Conservation (phyloP, 2,888 invertebrate species). For the Ceratothoa steindachneri region DNA sequence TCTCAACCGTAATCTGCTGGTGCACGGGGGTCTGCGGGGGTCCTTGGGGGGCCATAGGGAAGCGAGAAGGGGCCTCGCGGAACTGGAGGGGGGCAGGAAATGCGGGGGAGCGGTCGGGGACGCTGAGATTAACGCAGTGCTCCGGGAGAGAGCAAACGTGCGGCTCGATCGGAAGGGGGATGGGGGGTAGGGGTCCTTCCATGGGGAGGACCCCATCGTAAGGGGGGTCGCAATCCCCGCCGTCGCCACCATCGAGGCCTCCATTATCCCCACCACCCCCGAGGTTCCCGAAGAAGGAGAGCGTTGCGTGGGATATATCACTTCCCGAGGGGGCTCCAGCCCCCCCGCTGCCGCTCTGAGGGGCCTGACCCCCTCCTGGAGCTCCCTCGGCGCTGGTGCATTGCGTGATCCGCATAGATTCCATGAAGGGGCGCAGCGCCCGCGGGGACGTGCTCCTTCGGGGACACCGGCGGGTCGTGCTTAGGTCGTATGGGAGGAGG, state of each 20-base stretch:
- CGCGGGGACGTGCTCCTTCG: conserved; percentile 31
- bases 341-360: conserved; percentile 24
- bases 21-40: conserved; percentile 6
- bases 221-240: conserved; percentile 31
- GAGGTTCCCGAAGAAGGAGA: conserved; percentile 32
- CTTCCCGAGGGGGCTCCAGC: conserved; percentile 6
- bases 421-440: conserved; percentile 32
- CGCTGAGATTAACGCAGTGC: conserved; percentile 32
- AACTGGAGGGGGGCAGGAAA: conserved; percentile 34
- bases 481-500: conserved; percentile 39
- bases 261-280: conserved; percentile 40
- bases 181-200: conserved; percentile 26
- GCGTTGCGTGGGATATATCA: conserved; percentile 27
- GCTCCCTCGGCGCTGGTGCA: conserved; percentile 35
- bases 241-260: conserved; percentile 32
- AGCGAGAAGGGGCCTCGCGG: conserved; percentile 22
- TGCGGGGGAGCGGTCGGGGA: conserved; percentile 27
- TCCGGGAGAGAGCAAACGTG: conserved; percentile 34
- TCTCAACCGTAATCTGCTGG: conserved; percentile 15
- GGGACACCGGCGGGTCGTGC: conserved; percentile 23
- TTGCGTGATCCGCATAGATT: conserved; percentile 34
- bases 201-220: conserved; percentile 21
- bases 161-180: conserved; percentile 31
- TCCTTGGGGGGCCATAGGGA: not conserved
- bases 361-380: conserved; percentile 21